Conservation (phyloP, 2,888 invertebrate species). For the Blastobasis lacticolella region DNA sequence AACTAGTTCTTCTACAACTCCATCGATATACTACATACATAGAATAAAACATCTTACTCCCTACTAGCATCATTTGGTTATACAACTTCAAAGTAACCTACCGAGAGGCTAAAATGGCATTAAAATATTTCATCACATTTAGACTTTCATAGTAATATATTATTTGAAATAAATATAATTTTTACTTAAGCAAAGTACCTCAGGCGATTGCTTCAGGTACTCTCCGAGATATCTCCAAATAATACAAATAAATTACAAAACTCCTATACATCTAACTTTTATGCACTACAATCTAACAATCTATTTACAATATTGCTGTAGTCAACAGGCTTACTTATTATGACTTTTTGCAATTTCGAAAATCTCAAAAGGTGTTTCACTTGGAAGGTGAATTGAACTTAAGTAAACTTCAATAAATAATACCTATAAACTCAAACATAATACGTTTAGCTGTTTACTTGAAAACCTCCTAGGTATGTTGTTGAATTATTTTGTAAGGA, state of each 20-base stretch:
- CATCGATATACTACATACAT: slow-evolving; percentile 39
- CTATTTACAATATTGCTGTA: slow-evolving; percentile 39
- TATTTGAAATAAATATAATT: slow-evolving; percentile 48
- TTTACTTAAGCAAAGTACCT: slow-evolving; percentile 16
- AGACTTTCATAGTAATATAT: slow-evolving; percentile 41
- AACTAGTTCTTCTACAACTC: slow-evolving; percentile 58
- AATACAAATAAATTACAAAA: slow-evolving; percentile 7
- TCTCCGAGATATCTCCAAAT: slow-evolving; percentile 11
- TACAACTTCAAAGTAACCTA: slow-evolving; percentile 61
- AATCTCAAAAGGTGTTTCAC: neutral
- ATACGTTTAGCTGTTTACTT: no score
- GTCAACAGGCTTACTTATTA: slow-evolving; percentile 19
- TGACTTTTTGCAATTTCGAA: slow-evolving; percentile 25
- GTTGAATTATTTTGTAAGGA: neutral
- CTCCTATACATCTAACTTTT: slow-evolving; percentile 6
- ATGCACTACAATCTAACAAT: slow-evolving; percentile 17
- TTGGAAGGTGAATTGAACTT: neutral
- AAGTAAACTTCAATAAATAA: neutral
- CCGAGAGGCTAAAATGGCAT: slow-evolving; percentile 68
- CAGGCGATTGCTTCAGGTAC: slow-evolving; percentile 17
- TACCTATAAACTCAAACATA: no score
- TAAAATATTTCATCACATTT: slow-evolving; percentile 67
- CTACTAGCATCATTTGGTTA: slow-evolving; percentile 72
- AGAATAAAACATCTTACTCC: slow-evolving; percentile 62
- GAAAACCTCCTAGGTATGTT: no score